Evolutionary conservation across 2,888 invertebrate species (phyloP).

Genomic region (Acronicta aceris): DNA sequence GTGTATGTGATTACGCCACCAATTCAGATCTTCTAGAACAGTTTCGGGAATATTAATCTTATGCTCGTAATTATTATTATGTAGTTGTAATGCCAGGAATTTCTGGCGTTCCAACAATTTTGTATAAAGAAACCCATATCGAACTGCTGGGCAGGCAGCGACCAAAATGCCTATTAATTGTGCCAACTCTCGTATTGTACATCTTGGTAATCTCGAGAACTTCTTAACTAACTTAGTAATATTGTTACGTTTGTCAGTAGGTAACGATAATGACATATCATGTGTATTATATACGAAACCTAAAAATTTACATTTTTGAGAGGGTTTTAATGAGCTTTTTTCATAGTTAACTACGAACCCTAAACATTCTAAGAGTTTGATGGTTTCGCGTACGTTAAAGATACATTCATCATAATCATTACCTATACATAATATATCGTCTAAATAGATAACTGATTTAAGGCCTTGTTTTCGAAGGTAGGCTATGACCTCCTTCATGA

Average conservation of each 20-base stretch:
- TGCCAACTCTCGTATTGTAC: conserved; percentile 14
- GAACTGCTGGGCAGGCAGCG: conserved; percentile 12
- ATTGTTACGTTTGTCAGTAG: not conserved
- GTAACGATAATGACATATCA: conserved; percentile 1
- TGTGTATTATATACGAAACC: conserved; percentile 14
- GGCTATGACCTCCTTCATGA: not conserved
- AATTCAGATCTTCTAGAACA: too few species aligned
- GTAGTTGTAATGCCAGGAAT: conserved; percentile 1
- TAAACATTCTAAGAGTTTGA: conserved; percentile 2
- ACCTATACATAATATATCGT: conserved; percentile 9
- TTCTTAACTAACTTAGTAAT: not conserved
- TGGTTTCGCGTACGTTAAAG: not conserved
- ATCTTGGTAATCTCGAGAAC: not conserved
- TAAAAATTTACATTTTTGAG: conserved; percentile 7
- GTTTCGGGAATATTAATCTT: conserved; percentile 3
- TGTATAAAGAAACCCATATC: conserved; percentile 22
- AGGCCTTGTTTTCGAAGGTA: not conserved
- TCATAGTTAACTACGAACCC: conserved; percentile 4
- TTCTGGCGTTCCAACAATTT: conserved; percentile 14
- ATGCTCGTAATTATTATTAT: conserved; percentile 3
- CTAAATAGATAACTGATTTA: conserved; percentile 7
- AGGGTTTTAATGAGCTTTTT: conserved; percentile 5
- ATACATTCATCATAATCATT: not conserved
- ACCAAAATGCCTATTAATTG: conserved; percentile 11
- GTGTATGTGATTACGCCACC: too few species aligned